Percentiles rank a stretch among this genome's conserved stretches.
Evolutionary conservation across 1,140 invertebrate species (phyloP).

Genomic region (Eueides isabella): DNA sequence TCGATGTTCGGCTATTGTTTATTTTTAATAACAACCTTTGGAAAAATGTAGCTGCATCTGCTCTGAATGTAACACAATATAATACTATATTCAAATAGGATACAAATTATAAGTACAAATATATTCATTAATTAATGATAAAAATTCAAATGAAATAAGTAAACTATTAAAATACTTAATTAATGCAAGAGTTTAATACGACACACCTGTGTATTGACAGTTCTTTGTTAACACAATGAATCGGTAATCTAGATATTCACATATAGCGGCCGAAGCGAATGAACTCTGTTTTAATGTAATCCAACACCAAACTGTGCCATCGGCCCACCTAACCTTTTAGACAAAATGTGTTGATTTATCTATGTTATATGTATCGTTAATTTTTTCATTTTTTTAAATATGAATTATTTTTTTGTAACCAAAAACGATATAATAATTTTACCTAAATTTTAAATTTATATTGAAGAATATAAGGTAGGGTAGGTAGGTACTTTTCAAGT

Average conservation of each 20-base stretch:
- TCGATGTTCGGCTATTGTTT: slow-evolving; percentile 38
- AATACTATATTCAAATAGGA: background rate
- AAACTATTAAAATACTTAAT: slow-evolving; percentile 1
- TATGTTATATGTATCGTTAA: slow-evolving; percentile 54
- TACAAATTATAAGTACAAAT: background rate
- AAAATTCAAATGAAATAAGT: background rate
- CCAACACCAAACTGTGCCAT: slow-evolving; percentile 73
- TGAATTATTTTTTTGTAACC: background rate
- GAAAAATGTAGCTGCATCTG: background rate
- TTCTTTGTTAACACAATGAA: slow-evolving; percentile 67
- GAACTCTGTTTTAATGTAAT: slow-evolving; percentile 77
- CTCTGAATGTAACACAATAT: background rate
- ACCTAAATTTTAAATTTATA: background rate
- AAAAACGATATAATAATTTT: background rate
- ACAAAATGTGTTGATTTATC: slow-evolving; percentile 60
- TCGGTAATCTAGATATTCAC: slow-evolving; percentile 73
- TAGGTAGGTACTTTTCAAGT: background rate
- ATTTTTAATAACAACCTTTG: slow-evolving; percentile 30
- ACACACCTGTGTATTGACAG: slow-evolving; percentile 46
- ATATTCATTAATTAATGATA: background rate
- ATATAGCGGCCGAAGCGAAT: slow-evolving; percentile 73
- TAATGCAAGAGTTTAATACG: background rate
- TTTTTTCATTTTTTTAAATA: background rate
- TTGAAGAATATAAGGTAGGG: background rate
- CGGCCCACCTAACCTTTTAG: slow-evolving; percentile 73